Base-by-base conservation (phyloP, 2,888 invertebrate genomes). In the Dexiosoma caninum region DNA sequence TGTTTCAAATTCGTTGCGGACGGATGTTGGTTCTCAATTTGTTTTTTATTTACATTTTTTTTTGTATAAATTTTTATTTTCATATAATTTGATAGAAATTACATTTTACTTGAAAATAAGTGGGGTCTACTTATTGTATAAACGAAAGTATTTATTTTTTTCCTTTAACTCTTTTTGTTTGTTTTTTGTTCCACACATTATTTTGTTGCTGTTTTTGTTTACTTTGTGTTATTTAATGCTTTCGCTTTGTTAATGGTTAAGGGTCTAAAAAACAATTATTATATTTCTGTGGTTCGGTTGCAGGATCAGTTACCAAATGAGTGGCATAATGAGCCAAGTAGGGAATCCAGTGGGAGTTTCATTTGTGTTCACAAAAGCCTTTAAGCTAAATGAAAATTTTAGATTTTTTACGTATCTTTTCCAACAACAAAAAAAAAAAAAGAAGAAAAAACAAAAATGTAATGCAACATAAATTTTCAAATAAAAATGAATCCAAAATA, bases 191-290 rank as follows among this genome's bases (percentile, higher is more conserved):
- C 14, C 6, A 6, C 8, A 2, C 16, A 16, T 16, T 23, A 30
- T 40, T 0, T 5, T 23, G 4, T 49, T 57, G 37, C 19, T 51
- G n/a, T 35, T 57, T 37, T 42, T 7, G 27, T 71, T 71, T 37
- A n/a, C n/a, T n/a, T n/a, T n/a, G n/a, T n/a, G 32, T 32, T 6
- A 16, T 75, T 75, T 42, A 51, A 59, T 21, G 23, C 40, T 55
- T 0, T 21, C 40, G 42, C 4, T 69, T 59, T 72, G 76, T 67
- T 72, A 72, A 67, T 72, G 67, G 62, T 55, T 77, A n/a, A 62
- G 55, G 76, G 67, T 77, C 69, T 74, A 64, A 49, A 81, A 80
- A 81, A 77, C 59, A 81, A 81, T 81, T 81, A 81, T 81, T 77
- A 59, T n/a, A n/a, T 66, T 32, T 59, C 5, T 42, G 42, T 49